Base-by-base conservation (phyloP, 1,140 invertebrate species). In the Drosophila pruinosa region DNA sequence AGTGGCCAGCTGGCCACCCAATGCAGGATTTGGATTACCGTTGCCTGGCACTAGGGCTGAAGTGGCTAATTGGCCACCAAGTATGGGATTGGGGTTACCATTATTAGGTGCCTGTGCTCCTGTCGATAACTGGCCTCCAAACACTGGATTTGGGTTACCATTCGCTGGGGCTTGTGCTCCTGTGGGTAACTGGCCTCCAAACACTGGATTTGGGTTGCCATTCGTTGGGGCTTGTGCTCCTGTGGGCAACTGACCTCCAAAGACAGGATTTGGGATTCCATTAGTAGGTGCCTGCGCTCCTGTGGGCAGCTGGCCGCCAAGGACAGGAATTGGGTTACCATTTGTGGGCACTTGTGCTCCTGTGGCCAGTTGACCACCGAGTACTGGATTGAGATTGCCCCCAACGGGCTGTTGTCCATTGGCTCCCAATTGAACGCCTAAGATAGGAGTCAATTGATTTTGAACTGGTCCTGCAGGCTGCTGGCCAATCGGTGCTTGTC, bases 351-450 rank as follows among this genome's bases (percentile, higher is more conserved):
- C 14, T 41, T 24, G 31, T 4, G 28, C 58, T 28, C 6, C 6
- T 14, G 24, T 28, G 12, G 47, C 14, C 47, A 53, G n/a, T 21
- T 63, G 59, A 1, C 21, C 26, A 15, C 67, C 65, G 6, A 62
- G 31, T 6, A 19, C 50, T 10, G 50, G 53, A 53, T 28, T 62
- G 8, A 52, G 22, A 14, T 21, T 31, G 3, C 14, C 14, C 2
- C 12, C 28, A 31, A 62, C 24, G 1, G 14, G 21, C 3, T 58
- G 56, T 17, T 62, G 65, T 8, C 12, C 41, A 28, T 58, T 76
- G 31, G 14, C 28, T 22, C 45, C 57, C 3, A 76, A 24, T 14
- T 75, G 72, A 2, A 21, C 73, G 0, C 73, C 73, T 31, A 70
- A 7, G 22, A 59, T 15, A 1, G 75, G 73, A 31, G n/a, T 31